Evolutionary conservation across 2,113 vertebrate genomes (phyloP).

Genomic region (Carollia perspicillata): DNA sequence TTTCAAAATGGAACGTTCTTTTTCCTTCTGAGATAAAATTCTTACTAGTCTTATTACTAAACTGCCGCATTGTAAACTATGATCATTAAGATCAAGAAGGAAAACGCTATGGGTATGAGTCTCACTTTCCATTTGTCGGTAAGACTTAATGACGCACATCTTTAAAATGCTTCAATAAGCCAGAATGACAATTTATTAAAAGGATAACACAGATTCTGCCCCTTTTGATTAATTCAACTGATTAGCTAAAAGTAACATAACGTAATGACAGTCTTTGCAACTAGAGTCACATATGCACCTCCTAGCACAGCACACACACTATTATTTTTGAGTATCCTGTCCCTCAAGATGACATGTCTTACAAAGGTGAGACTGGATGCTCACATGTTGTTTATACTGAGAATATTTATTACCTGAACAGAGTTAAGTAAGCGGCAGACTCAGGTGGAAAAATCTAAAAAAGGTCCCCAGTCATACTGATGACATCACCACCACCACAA

Average conservation of each 20-base stretch:
- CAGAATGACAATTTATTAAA: constrained; percentile 42
- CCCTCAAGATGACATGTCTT: background rate
- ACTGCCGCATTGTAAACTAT: background rate
- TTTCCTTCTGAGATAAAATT: constrained; percentile 35
- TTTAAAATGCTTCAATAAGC: constrained; percentile 40
- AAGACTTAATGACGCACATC: background rate
- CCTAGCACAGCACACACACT: background rate
- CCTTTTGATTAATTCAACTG: constrained; percentile 30
- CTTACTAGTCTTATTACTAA: constrained; percentile 19
- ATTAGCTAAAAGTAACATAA: constrained; percentile 11
- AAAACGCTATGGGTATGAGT: background rate
- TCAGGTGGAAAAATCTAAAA: constrained; percentile 32
- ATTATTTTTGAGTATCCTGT: constrained; percentile 34
- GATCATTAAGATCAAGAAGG: constrained; percentile 36
- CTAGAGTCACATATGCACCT: background rate
- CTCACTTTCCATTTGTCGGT: constrained; percentile 37
- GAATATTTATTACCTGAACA: constrained; percentile 48
- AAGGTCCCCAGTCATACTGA: constrained; percentile 19
- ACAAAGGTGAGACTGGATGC: constrained; percentile 7
- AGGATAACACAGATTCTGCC: constrained; percentile 25
- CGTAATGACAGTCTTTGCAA: constrained; percentile 1
- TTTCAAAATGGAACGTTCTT: constrained; percentile 34
- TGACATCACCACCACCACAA: background rate
- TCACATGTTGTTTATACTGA: constrained; percentile 38
- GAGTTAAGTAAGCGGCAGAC: constrained; percentile 9